These are phyloP conservation scores for Sycophila sp. DNA, from an alignment of 1,140 invertebrate species.

Conservation along the genomic window DNA sequence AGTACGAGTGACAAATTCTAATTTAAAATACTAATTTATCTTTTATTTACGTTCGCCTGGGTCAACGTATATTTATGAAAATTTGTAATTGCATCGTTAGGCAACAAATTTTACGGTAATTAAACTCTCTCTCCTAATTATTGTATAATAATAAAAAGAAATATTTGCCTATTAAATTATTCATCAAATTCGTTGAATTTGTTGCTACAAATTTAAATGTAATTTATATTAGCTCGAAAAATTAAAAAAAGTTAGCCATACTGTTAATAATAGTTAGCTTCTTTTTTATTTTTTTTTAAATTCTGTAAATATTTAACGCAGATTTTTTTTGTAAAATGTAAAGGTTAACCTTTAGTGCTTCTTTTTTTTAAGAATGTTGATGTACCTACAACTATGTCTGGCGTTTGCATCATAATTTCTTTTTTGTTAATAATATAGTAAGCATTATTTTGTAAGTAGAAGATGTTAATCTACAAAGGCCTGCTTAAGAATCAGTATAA, in stretches of 20 bases:
- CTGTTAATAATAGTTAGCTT: neutral
- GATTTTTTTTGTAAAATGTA: conserved; percentile 21
- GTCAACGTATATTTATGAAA: too few species aligned
- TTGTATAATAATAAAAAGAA: neutral
- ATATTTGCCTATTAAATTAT: neutral
- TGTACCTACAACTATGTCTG: too few species aligned
- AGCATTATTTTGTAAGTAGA: conserved; percentile 5
- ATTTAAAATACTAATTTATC: neutral
- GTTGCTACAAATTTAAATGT: neutral
- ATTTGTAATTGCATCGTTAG: too few species aligned
- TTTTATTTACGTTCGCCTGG: too few species aligned
- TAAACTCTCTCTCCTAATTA: neutral
- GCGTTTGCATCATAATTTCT: too few species aligned
- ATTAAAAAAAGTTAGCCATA: neutral
- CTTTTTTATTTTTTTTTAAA: conserved; percentile 5
- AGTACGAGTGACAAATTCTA: neutral
- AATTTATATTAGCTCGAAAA: conserved; percentile 6
- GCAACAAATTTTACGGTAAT: neutral
- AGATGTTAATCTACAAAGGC: too few species aligned
- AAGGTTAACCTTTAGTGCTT: neutral
- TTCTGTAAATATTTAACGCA: conserved; percentile 19
- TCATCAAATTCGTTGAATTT: conserved; percentile 7
- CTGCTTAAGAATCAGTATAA: conserved; percentile 24
- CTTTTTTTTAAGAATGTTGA: too few species aligned
- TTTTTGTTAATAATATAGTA: too few species aligned